Percentiles rank a stretch among this genome's conserved stretches.
phyloP scores from a whole-genome alignment of 2,888 invertebrate species.

The Polyommatus icarus region DNA sequence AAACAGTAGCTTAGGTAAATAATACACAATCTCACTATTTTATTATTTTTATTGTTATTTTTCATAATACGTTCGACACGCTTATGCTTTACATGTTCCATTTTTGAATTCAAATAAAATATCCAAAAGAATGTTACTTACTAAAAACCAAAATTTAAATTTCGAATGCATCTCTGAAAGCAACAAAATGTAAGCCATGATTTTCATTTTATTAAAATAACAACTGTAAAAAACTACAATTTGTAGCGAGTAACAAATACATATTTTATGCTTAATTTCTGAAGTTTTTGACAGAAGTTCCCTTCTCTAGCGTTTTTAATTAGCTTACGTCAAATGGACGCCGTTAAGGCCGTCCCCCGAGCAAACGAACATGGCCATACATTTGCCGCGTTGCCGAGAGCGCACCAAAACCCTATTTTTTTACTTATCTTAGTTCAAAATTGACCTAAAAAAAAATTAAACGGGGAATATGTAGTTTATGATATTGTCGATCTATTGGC shows the following conservation, averaged over 20 bases:
- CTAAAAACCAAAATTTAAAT: conserved; percentile 42
- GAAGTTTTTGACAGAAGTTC: too few species aligned
- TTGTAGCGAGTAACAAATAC: background rate
- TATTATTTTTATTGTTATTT: conserved; percentile 79
- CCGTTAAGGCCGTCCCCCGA: too few species aligned
- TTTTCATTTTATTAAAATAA: background rate
- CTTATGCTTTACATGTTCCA: conserved; percentile 52
- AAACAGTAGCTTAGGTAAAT: conserved; percentile 35
- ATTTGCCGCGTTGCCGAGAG: too few species aligned
- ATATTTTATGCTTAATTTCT: background rate
- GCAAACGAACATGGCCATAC: too few species aligned
- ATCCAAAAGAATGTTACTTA: conserved; percentile 42
- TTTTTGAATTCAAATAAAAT: conserved; percentile 46
- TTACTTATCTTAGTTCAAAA: too few species aligned
- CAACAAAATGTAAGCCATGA: background rate
- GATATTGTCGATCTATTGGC: too few species aligned
- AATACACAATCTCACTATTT: conserved; percentile 67
- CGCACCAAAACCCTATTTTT: too few species aligned
- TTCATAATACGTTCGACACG: conserved; percentile 73
- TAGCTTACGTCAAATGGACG: background rate
- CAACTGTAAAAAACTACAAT: conserved; percentile 4
- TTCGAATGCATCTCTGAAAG: background rate
- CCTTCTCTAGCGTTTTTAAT: background rate
- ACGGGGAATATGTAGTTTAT: too few species aligned
- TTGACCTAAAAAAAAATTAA: too few species aligned